Percentiles rank a stretch among this genome's conserved stretches.
Conservation (phyloP, 2,113 vertebrate genomes). For the Poicephalus gulielmi region DNA sequence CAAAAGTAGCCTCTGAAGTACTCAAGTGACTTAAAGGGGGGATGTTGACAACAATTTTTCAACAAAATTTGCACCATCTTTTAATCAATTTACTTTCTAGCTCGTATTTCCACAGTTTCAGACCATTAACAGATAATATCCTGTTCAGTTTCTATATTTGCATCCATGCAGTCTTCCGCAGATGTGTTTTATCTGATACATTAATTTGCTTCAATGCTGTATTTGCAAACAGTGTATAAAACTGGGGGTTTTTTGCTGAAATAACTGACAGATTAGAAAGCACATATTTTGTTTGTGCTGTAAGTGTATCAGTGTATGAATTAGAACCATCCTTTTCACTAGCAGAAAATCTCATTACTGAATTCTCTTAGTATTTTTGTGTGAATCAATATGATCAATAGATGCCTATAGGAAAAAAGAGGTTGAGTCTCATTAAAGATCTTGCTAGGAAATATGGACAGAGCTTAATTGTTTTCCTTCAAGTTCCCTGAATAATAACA, state of each 20-base stretch:
- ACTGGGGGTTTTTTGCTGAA: neutral
- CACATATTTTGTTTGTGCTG: neutral
- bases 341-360: constrained; percentile 35
- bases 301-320: neutral
- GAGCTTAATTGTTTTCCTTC: constrained; percentile 38
- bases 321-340: neutral
- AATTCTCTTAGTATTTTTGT: constrained; percentile 30
- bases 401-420: neutral
- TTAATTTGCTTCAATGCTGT: neutral
- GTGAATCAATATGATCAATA: constrained; percentile 2
- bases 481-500: constrained; percentile 23
- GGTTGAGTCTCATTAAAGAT: constrained; percentile 34
- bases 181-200: neutral
- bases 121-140: neutral
- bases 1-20: neutral
- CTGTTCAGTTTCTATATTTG: neutral
- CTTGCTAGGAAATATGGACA: constrained; percentile 7
- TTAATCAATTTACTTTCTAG: neutral
- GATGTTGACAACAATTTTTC: neutral
- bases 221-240: constrained; percentile 13
- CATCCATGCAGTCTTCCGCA: neutral
- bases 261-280: neutral
- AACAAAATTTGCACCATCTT: neutral
- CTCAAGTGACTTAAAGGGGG: neutral
- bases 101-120: neutral